Evolutionary conservation across 2,797 vertebrate species (phyloP).

Genomic region (Xenopus petersii): DNA sequence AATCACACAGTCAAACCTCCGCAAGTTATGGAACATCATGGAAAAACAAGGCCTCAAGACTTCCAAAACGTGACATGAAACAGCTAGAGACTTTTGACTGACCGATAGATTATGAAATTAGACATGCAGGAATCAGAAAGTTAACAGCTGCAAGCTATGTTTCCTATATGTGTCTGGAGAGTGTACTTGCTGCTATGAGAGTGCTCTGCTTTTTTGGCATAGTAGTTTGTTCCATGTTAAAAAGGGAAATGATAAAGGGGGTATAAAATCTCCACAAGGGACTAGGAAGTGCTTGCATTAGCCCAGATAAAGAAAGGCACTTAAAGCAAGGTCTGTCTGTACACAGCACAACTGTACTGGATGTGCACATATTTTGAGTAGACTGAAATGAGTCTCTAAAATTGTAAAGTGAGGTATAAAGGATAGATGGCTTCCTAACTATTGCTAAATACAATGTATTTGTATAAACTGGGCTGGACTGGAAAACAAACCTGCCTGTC

Average conservation of each 20-base stretch:
- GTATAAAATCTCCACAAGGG: constrained; percentile 54
- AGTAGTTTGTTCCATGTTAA: constrained; percentile 49
- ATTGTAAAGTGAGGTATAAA: constrained; percentile 53
- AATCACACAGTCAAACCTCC: constrained; percentile 97
- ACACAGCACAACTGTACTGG: constrained; percentile 58
- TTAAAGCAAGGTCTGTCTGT: constrained; percentile 64
- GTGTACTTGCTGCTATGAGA: constrained; percentile 55
- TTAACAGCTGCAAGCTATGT: constrained; percentile 46
- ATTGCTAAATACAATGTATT: constrained; percentile 13
- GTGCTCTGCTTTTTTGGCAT: constrained; percentile 53
- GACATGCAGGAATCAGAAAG: constrained; percentile 47
- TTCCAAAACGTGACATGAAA: constrained; percentile 66
- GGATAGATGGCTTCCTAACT: constrained; percentile 40
- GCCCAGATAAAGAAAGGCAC: constrained; percentile 59
- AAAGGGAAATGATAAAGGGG: constrained; percentile 50
- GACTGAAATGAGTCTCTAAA: constrained; percentile 54
- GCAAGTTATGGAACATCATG: constrained; percentile 99
- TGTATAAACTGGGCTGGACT: background rate
- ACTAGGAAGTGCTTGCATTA: constrained; percentile 51
- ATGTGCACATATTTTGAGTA: constrained; percentile 49
- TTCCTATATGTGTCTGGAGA: constrained; percentile 48
- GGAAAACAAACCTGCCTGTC: too few relatives aligned
- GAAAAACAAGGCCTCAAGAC: constrained; percentile 95
- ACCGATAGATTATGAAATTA: constrained; percentile 46
- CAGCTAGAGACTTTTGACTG: constrained; percentile 18